Conservation (phyloP, 2,797 vertebrate genomes). For the Poecilia wingei region DNA sequence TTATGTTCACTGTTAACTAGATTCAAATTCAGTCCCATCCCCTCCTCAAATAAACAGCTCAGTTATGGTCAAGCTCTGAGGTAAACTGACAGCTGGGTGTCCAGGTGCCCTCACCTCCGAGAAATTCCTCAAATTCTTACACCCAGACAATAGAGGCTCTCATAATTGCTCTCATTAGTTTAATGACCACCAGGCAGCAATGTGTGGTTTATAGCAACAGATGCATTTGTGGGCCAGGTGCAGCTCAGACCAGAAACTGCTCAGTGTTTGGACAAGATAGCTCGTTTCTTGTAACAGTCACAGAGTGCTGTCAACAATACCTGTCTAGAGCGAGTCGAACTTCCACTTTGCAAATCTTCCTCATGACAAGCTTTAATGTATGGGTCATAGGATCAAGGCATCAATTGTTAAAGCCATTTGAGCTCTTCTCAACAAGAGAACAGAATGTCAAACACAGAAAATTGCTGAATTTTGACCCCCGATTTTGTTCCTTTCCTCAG, state of each 20-base stretch:
- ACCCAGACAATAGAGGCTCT: slow-evolving; percentile 54
- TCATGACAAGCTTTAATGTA: slow-evolving; percentile 13
- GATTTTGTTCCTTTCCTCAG: slow-evolving; percentile 75
- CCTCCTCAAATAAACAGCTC: slow-evolving; percentile 18
- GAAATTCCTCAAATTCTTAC: slow-evolving; percentile 74
- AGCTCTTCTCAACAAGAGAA: slow-evolving; percentile 2
- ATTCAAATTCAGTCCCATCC: background rate
- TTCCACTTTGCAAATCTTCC: slow-evolving; percentile 4
- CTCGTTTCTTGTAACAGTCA: slow-evolving; percentile 44
- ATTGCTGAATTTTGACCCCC: background rate
- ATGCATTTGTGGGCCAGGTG: slow-evolving; percentile 69
- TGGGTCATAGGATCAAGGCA: background rate
- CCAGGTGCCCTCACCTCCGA: slow-evolving; percentile 73
- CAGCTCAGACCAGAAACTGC: slow-evolving; percentile 45
- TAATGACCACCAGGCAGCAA: slow-evolving; percentile 60
- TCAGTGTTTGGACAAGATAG: slow-evolving; percentile 56
- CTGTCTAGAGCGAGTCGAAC: background rate
- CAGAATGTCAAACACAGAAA: slow-evolving; percentile 22
- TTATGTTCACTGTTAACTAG: slow-evolving; percentile 8
- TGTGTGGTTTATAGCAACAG: slow-evolving; percentile 46
- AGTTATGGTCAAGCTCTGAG: slow-evolving; percentile 26
- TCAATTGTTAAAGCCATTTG: slow-evolving; percentile 9
- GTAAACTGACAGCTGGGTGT: slow-evolving; percentile 58
- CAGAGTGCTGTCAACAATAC: slow-evolving; percentile 20
- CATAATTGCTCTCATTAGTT: slow-evolving; percentile 73